Evolutionary conservation across 2,888 invertebrate genomes (phyloP).

Genomic region (Hemaris fuciformis): DNA sequence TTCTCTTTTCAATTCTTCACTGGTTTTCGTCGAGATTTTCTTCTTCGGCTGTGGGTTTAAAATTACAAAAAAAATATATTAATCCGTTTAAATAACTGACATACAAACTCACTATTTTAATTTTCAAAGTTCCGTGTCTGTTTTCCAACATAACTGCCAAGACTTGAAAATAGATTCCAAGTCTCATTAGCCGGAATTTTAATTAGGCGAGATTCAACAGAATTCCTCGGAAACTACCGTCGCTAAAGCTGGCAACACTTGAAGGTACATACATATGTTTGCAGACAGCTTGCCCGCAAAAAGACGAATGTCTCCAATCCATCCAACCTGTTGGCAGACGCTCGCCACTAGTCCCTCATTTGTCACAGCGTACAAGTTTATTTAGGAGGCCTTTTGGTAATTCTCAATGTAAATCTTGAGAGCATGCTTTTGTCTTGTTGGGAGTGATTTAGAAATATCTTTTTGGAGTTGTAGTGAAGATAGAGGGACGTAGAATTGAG

Average conservation of each 20-base stretch:
- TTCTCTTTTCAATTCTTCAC: no score
- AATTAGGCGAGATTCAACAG: not conserved
- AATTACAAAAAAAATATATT: no score
- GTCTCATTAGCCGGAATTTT: not conserved
- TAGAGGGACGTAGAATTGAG: no score
- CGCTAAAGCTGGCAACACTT: not conserved
- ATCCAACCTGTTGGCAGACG: conserved; percentile 42
- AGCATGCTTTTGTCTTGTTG: not conserved
- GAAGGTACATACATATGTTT: conserved; percentile 1
- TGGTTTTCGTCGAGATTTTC: no score
- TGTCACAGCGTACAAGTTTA: conserved; percentile 39
- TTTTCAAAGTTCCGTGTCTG: no score
- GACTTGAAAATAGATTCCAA: no score
- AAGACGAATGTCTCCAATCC: conserved; percentile 39
- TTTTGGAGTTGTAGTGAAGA: not conserved
- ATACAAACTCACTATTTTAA: no score
- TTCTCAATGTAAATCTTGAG: not conserved
- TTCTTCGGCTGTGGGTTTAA: no score
- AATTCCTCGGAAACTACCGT: not conserved
- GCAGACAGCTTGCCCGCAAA: conserved; percentile 15
- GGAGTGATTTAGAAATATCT: not conserved
- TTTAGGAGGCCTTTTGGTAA: conserved; percentile 35
- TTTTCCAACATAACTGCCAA: no score
- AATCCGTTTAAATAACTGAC: no score
- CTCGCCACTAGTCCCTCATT: conserved; percentile 18